phyloP scores from a whole-genome alignment of 2,888 invertebrate species.

The Cephus rjabovi region DNA sequence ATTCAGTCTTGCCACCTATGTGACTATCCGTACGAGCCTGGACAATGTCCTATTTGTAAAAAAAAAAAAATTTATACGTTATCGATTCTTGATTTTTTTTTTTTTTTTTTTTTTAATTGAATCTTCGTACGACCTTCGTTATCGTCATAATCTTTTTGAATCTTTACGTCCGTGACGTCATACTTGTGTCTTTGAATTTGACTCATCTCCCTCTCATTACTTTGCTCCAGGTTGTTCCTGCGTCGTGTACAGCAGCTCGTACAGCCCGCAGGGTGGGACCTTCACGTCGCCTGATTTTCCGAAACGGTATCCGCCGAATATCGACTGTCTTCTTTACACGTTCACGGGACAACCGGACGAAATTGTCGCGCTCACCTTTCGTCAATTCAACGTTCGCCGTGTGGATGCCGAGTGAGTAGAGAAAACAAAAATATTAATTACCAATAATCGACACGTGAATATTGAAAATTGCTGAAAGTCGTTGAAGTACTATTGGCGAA shows the following conservation, averaged over 20 bases:
- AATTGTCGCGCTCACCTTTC: slow-evolving; percentile 85
- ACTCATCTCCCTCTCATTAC: not conserved
- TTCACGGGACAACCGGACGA: slow-evolving; percentile 83
- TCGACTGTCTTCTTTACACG: slow-evolving; percentile 87
- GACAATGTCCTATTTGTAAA: not conserved
- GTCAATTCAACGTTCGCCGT: slow-evolving; percentile 82
- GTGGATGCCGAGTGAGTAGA: slow-evolving; percentile 75
- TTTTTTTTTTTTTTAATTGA: not conserved
- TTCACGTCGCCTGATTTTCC: slow-evolving; percentile 90
- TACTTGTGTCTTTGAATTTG: not conserved
- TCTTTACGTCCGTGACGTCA: not conserved
- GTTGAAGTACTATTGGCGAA: not conserved
- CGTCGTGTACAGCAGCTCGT: slow-evolving; percentile 82
- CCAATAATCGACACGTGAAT: not conserved
- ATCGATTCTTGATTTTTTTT: too few species aligned
- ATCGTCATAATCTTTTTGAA: not conserved
- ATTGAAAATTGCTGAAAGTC: not conserved
- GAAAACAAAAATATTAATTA: not conserved
- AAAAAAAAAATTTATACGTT: not conserved
- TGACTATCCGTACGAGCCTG: not conserved
- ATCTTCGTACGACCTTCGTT: not conserved
- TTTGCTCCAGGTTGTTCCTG: slow-evolving; percentile 83
- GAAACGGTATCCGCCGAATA: slow-evolving; percentile 77
- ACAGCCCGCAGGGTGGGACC: slow-evolving; percentile 81
- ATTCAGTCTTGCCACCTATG: slow-evolving; percentile 13